Base-by-base conservation (phyloP, 37 sponge, comb jelly and placozoan species). In the Hormiphora californensis region DNA sequence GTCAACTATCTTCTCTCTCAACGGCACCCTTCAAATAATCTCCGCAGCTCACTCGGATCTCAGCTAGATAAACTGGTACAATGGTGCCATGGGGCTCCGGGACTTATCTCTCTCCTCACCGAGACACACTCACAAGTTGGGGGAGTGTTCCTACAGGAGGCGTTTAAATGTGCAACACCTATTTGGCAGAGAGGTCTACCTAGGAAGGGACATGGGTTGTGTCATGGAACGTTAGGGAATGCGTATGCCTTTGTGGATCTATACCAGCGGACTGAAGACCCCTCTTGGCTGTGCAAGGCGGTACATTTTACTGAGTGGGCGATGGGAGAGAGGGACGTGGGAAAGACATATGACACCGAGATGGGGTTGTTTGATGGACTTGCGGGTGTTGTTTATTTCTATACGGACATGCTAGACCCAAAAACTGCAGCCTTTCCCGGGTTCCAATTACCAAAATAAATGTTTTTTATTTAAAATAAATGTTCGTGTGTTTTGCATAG, bases 51-150 rank as follows among this genome's bases (percentile, higher is more conserved):
- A 8, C 31, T 49, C 0, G 85, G 54, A 21, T 21, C 63, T 32
- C 49, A 44, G 37, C 49, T 55, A 22, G 91, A 89, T 22, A n/a
- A 85, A 39, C 88, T 91, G 54, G 86, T 91, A 2, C 93, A 93
- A 57, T 93, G 93, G 93, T 93, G 93, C 37, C 93, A 93, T 49
- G 93, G 93, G 3, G 86, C 93, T 25, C 91, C 93, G 7, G 93
- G 93, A 1, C 5, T 91, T 0, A 88, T 88, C 27, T 63, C 86
- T 43, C 88, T 88, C 19, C 81, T 91, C 41, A 68, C 86, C 8
- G 87, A 88, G 15, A 91, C 91, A 5, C 85, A 93, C 54, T 39
- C 54, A 28, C 86, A 87, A 22, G 55, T 39, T 4, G 90, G 90
- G 0, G 63, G 59, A 0, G 81, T 67, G 23, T 91, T 39, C 57